Conservation (phyloP, 2,888 invertebrate genomes). For the Agonopterix arenella region DNA sequence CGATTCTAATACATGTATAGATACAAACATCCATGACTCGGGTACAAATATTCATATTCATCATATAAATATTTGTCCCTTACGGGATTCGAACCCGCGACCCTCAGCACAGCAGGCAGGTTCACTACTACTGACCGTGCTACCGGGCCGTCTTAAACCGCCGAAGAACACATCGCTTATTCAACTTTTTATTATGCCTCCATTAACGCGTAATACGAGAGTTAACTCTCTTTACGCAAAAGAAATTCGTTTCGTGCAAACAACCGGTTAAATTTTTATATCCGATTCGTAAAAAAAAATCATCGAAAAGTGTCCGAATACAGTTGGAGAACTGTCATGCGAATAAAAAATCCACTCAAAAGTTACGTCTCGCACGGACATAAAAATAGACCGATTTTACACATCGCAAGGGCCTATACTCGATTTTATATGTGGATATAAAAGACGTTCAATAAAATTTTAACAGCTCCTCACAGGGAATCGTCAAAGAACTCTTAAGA, state of each 20-base stretch:
- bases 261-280: slow-evolving; percentile 27
- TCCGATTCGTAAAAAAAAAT: slow-evolving; percentile 26
- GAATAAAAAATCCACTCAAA: slow-evolving; percentile 61
- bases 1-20: too few relatives aligned
- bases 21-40: too few relatives aligned
- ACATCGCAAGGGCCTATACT: slow-evolving; percentile 53
- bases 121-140: too few relatives aligned
- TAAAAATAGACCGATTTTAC: slow-evolving; percentile 69
- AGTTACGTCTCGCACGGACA: slow-evolving; percentile 53
- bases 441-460: slow-evolving; percentile 65
- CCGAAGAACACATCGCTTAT: slow-evolving; percentile 21
- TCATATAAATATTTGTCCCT: too few relatives aligned
- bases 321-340: slow-evolving; percentile 51
- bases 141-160: too few relatives aligned
- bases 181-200: slow-evolving; percentile 20
- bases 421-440: slow-evolving; percentile 58
- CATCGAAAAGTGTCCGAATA: slow-evolving; percentile 25
- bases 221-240: slow-evolving; percentile 22
- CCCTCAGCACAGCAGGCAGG: too few relatives aligned
- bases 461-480: slow-evolving; percentile 48
- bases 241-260: slow-evolving; percentile 31
- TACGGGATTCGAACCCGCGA: too few relatives aligned
- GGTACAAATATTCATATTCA: too few relatives aligned
- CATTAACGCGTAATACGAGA: slow-evolving; percentile 25
- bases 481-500: slow-evolving; percentile 19